Evolutionary conservation across 1,140 invertebrate species (phyloP).

Genomic region (Neuroterus valhalla): DNA sequence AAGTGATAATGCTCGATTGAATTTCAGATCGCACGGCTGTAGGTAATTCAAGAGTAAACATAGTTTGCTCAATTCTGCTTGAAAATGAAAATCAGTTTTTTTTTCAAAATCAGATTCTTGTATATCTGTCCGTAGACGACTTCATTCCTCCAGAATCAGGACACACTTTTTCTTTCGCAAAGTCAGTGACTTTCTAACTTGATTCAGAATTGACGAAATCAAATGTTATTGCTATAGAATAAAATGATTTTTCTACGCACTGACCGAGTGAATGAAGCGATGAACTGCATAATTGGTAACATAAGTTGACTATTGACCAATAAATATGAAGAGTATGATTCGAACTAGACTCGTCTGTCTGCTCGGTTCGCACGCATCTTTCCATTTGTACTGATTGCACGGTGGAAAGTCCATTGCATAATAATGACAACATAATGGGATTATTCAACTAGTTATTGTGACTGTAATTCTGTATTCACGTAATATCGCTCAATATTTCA

Average conservation of each 20-base stretch:
- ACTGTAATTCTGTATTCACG: background rate
- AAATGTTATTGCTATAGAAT: background rate
- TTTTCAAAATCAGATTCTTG: background rate
- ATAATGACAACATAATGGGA: slow-evolving; percentile 60
- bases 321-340: slow-evolving; percentile 12
- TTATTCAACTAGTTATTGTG: slow-evolving; percentile 54
- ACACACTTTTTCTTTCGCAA: slow-evolving; percentile 7
- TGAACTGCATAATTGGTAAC: background rate
- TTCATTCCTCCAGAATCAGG: background rate
- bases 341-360: slow-evolving; percentile 32
- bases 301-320: background rate
- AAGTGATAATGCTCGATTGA: too few species aligned
- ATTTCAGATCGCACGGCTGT: too few species aligned
- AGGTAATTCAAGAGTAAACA: too few species aligned
- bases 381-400: slow-evolving; percentile 47
- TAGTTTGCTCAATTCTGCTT: background rate
- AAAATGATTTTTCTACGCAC: background rate
- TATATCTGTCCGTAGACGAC: background rate
- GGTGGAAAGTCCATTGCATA: slow-evolving; percentile 66
- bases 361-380: slow-evolving; percentile 39
- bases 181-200: slow-evolving; percentile 23
- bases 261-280: background rate
- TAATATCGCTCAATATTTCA: background rate
- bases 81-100: background rate
- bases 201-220: slow-evolving; percentile 22